Evolutionary conservation across 2,888 invertebrate species (phyloP).

Genomic region (Salpingus planirostris): DNA sequence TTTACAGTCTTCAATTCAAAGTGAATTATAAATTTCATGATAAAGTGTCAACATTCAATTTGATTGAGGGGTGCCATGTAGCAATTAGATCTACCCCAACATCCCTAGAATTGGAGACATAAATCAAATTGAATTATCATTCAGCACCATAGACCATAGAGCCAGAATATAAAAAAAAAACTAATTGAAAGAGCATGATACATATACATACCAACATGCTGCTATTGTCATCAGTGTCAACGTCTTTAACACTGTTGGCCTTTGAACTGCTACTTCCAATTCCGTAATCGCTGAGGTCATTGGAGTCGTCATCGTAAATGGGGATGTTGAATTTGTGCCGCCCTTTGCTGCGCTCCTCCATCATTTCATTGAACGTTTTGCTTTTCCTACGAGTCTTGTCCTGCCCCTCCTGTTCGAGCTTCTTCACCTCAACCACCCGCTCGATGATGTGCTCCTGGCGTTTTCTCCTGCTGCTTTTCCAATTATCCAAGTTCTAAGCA

Average conservation of each 20-base stretch:
- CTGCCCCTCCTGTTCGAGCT: constrained; percentile 63
- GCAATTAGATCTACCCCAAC: too few species aligned
- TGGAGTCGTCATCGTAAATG: constrained; percentile 71
- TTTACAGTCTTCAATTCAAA: too few species aligned
- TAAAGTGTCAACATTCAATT: too few species aligned
- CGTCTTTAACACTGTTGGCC: constrained; percentile 35
- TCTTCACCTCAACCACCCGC: constrained; percentile 81
- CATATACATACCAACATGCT: constrained; percentile 33
- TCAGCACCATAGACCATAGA: too few species aligned
- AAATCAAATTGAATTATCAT: not conserved
- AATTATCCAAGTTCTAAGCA: constrained; percentile 89
- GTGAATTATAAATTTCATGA: too few species aligned
- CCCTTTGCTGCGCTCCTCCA: constrained; percentile 63
- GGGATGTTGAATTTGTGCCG: constrained; percentile 53
- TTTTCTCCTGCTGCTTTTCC: constrained; percentile 90
- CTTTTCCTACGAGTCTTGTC: constrained; percentile 65
- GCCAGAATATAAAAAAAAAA: too few species aligned
- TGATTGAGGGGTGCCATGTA: too few species aligned
- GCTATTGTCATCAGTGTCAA: constrained; percentile 36
- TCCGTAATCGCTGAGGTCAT: constrained; percentile 77
- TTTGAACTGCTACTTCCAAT: constrained; percentile 44
- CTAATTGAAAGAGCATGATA: too few species aligned
- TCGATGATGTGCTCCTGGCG: constrained; percentile 85
- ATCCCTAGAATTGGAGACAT: too few species aligned
- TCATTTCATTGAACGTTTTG: constrained; percentile 92